Base-by-base conservation (phyloP, 2,113 vertebrate genomes). In the Rhinolophus sinicus region DNA sequence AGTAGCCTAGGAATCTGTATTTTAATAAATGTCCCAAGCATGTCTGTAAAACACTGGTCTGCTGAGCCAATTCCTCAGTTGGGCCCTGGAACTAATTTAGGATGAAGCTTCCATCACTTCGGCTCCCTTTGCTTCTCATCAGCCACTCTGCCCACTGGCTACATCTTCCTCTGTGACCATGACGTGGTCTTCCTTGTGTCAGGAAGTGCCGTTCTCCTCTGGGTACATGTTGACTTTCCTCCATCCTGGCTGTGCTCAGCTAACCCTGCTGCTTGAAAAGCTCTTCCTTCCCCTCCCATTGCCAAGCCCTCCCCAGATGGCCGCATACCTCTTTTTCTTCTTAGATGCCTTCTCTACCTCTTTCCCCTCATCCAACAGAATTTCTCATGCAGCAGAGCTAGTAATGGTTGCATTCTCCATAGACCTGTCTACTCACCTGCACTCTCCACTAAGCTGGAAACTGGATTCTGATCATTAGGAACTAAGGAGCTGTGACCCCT, bases 1-100 rank as follows among this genome's bases (percentile, higher is more conserved):
- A 82, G 93, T 50, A 85, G 33, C 16, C 54, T 58, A 70, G 65
- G 76, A 83, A 77, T 54, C 28, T 56, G n/a, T 19, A 22, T 92
- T 85, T 62, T 54, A 82, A 33, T 47, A 28, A 77, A 33, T 67
- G 52, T 35, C 16, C 60, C 60, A 19, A 33, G 54, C 8, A 78
- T 65, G 19, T 76, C 44, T 96, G 58, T 54, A 62, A 54, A 73
- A 70, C n/a, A 18, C 26, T 22, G 15, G 19, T 52, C 12, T 56
- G 5, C 14, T 15, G 64, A 94, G 88, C 65, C 80, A 62, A 15
- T 78, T 62, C 38, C 54, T 75, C 28, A n/a, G 33, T 18, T 9
- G 35, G 73, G 26, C 44, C 6, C 1, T 12, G 30, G 47, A 95
- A 22, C 33, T 72, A 56, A 6, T 11, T 35, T n/a, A 14, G 44